Base-by-base conservation (phyloP, 1,140 invertebrate genomes). In the Oncopeltus fasciatus region DNA sequence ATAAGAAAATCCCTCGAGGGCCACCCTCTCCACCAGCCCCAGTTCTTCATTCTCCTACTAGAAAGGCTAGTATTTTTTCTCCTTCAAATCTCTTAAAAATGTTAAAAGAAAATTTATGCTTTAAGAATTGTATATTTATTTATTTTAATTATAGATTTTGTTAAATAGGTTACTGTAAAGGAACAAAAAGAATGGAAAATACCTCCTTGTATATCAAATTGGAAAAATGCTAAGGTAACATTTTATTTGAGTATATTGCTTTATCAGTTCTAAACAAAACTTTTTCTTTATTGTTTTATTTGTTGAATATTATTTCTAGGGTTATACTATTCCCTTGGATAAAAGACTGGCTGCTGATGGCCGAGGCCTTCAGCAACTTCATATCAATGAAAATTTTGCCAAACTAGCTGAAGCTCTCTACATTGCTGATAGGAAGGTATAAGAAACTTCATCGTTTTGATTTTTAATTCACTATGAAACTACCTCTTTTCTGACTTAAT, bases 121-220 rank as follows among this genome's bases (percentile, higher is more conserved):
- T 57, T 33, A 60, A 27, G 5, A 12, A 18, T 38, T 46, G 20
- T 44, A 16, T 60, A 3, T 46, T 58, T 33, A 58, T 20, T 58
- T 43, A 20, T 58, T 43, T 11, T 18, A 31, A 20, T 43, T 21
- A 59, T 31, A 18, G 4, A n/a, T 63, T 1, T 28, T 12, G 29
- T 63, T 64, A 51, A 69, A 58, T 56, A 72, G 70, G 76, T 96
- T 0, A 97, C 95, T 4, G 94, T 95, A 0, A 97, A 98, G 74
- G 96, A 99, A 73, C 96, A 99, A 72, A 89, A 96, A 66, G 95
- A 99, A 74, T 99, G 97, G 97, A 98, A 98, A 76, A 98, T 99
- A 68, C 97, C 97, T 18, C 97, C 97, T 0, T 99, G 96, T 71
- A 97, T 99, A 66, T 96, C 92, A 14, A 99, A 99, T 71, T 99